phyloP scores from a whole-genome alignment of 2,113 vertebrate species.

The Centropristis striata region DNA sequence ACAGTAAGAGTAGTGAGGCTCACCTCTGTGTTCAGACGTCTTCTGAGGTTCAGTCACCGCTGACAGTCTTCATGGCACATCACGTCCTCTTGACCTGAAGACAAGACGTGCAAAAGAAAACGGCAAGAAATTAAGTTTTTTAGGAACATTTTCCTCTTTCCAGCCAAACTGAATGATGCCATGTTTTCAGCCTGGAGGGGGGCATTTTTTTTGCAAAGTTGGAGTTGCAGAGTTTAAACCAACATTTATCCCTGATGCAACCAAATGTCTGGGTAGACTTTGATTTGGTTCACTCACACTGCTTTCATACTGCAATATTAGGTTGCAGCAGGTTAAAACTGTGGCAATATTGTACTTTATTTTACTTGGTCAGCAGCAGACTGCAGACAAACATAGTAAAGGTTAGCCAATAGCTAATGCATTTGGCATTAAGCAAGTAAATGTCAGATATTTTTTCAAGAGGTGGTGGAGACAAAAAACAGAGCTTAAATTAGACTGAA shows the following conservation, averaged over 20 bases:
- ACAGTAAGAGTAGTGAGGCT: conserved; percentile 51
- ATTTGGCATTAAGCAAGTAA: neutral
- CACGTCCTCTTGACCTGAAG: conserved; percentile 58
- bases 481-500: neutral
- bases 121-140: neutral
- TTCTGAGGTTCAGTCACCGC: conserved; percentile 33
- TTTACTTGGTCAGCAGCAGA: neutral
- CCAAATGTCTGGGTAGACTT: neutral
- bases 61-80: conserved; percentile 27
- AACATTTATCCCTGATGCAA: neutral
- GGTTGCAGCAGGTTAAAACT: neutral
- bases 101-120: conserved; percentile 24
- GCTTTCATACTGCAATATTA: neutral
- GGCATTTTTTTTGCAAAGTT: neutral
- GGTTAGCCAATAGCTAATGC: neutral
- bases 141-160: neutral
- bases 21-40: conserved; percentile 65
- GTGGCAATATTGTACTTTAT: neutral
- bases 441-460: neutral
- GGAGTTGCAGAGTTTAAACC: neutral
- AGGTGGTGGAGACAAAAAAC: neutral
- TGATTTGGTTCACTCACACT: neutral
- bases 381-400: neutral
- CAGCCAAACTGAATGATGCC: conserved; percentile 11
- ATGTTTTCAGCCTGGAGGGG: neutral